Base-by-base conservation (phyloP, 2,888 invertebrate genomes). In the Lasioglossum villosulum region DNA sequence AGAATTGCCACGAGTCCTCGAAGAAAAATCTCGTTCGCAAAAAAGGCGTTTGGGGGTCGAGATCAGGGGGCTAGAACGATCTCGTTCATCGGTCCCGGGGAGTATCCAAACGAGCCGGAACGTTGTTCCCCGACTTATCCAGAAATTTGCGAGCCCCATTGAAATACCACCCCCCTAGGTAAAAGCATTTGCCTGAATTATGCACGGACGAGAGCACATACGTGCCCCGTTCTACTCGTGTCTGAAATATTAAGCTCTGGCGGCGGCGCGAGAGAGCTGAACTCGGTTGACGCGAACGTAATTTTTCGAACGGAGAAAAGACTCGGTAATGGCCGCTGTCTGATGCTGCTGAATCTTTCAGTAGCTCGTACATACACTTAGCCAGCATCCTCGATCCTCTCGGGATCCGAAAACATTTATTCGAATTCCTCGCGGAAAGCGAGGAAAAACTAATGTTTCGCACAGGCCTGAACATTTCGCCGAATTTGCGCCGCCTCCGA, bases 171-270 rank as follows among this genome's bases (percentile, higher is more conserved):
- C 23, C 34, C 34, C 19, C 4, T 14, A 14, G 82, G 39, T 81
- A 83, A 82, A 66, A 81, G 82, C 81, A 48, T 81, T 34, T 71
- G 52, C 34, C 71, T 81, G 23, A 83, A 83, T 83, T 82, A 76
- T 81, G 23, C 52, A 76, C 23, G 52, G 30, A 0, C 34, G 30
- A 37, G 16, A 52, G n/a, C 42, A 23, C 66, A 34, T 23, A 37
- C 52, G 74, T 74, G 27, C 59, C 39, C 71, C 34, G 34, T 30
- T 37, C 66, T 23, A 4, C 59, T 23, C 59, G 59, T 30, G 37
- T n/a, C 12, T 80, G 48, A 82, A 80, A 80, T 81, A 81, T 75
- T 74, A 75, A 80, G 66, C 34, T 56, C 52, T 0, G 0, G 23
- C 39, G 45, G 45, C 8, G 48, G 19, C 19, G 30, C 63, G 1